phyloP scores from a whole-genome alignment of 1,140 invertebrate species.

The Cherax destructor region DNA sequence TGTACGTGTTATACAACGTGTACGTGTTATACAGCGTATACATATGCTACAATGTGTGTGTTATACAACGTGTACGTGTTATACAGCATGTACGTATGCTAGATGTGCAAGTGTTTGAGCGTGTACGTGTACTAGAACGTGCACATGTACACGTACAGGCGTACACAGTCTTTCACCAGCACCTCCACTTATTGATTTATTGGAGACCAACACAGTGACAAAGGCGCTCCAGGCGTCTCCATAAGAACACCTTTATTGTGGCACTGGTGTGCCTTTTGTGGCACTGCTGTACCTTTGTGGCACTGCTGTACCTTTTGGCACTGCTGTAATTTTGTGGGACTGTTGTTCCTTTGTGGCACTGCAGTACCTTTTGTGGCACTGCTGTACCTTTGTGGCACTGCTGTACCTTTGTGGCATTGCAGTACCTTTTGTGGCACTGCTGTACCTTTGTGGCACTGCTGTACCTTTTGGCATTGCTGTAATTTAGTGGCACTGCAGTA shows the following conservation, averaged over 20 bases:
- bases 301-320: too few species aligned
- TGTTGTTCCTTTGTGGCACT: neutral
- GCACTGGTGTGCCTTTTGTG: neutral
- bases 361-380: neutral
- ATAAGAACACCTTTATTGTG: neutral
- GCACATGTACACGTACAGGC: neutral
- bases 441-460: too few species aligned
- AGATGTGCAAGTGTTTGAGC: neutral
- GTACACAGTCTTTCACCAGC: neutral
- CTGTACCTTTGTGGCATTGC: neutral
- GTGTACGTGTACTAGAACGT: neutral
- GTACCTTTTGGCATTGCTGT: too few species aligned
- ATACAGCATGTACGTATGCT: neutral
- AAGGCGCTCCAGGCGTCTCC: neutral
- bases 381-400: neutral
- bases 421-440: neutral
- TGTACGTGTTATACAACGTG: too few species aligned
- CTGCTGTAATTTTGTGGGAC: neutral
- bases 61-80: too few species aligned
- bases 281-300: too few species aligned
- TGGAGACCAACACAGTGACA: neutral
- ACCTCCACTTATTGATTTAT: constrained; percentile 14
- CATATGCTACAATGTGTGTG: too few species aligned
- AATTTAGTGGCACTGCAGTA: too few species aligned
- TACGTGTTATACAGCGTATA: too few species aligned